Evolutionary conservation across 2,113 vertebrate species (phyloP), one percentile per base, ranked within the genome.

Genomic region (Centrocercus urophasianus): DNA sequence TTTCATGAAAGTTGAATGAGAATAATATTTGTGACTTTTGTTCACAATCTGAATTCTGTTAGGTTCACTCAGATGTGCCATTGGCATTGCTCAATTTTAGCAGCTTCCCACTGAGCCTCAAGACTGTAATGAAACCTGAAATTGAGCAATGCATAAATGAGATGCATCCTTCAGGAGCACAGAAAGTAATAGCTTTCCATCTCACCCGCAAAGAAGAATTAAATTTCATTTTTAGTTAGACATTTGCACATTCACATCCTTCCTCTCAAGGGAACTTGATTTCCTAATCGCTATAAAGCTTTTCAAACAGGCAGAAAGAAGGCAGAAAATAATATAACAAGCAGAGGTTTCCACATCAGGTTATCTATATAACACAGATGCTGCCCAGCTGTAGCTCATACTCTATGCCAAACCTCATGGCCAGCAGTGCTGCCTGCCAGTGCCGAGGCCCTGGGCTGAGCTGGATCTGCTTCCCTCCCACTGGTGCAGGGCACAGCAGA

Each of bases 111-210:
- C 56, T 36, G 76, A 88, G 65, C 61, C 76, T 90, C 69, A 75
- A 78, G 88, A 54, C 32, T 88, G 15, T 60, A 83, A 86, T 86
- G 80, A 93, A 93, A 83, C 28, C 65, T 86, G 88, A 86, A 88
- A 77, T 32, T 0, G 6, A 85, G 57, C 69, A 86, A 90, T 88
- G 90, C 88, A 83, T 92, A 50, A 50, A 50, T 50, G 48, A 92
- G 91, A 88, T 81, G 57, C 19, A 60, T 86, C 84, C 63, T 90
- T 20, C 63, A 87, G 81, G 64, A 94, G 17, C 57, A 88, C 7
- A 75, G 65, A 81, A 93, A 86, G 38, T 67, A 71, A 86, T 86
- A 86, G 48, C 12, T 93, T 82, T 84, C 34, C 40, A 38, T 86
- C 88, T 86, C 60, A 69, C 20, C 22, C 3, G 0, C 64, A 70